Percentiles rank a stretch among this genome's conserved stretches.
These are phyloP conservation scores for Pterophyllum scalare DNA, from an alignment of 2,113 vertebrate genomes.

Conservation along the genomic window DNA sequence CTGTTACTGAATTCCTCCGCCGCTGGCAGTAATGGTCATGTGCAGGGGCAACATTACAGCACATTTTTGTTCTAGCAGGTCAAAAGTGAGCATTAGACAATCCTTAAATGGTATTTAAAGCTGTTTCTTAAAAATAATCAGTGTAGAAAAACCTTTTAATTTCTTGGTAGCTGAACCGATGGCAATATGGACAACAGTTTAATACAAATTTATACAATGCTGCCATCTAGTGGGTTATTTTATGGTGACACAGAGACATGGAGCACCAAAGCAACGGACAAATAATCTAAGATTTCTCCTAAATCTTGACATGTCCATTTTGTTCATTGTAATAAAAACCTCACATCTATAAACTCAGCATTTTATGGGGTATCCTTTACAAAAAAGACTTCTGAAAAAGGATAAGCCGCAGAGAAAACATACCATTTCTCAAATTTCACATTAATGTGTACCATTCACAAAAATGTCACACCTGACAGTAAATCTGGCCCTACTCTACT, in stretches of 20 bases:
- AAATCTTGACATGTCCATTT: neutral
- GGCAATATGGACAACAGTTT: neutral
- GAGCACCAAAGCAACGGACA: neutral
- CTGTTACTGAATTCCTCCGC: slow-evolving; percentile 1
- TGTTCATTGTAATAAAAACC: neutral
- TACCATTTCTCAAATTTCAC: neutral
- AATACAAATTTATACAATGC: slow-evolving; percentile 25
- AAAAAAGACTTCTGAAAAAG: neutral
- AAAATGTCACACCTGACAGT: neutral
- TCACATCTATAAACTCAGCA: neutral
- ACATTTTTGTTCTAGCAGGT: neutral
- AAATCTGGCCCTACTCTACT: neutral
- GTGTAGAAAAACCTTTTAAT: neutral
- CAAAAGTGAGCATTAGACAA: neutral
- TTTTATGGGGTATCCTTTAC: neutral
- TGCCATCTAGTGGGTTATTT: slow-evolving; percentile 66
- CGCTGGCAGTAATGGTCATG: neutral
- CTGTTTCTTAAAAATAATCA: neutral
- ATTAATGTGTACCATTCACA: neutral
- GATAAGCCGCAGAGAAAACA: neutral
- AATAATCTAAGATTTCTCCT: neutral
- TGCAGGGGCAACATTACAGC: neutral
- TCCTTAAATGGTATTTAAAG: neutral
- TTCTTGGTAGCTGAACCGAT: neutral
- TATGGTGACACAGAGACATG: neutral